Conservation (phyloP, 2,113 vertebrate genomes). For the Columba janthina region DNA sequence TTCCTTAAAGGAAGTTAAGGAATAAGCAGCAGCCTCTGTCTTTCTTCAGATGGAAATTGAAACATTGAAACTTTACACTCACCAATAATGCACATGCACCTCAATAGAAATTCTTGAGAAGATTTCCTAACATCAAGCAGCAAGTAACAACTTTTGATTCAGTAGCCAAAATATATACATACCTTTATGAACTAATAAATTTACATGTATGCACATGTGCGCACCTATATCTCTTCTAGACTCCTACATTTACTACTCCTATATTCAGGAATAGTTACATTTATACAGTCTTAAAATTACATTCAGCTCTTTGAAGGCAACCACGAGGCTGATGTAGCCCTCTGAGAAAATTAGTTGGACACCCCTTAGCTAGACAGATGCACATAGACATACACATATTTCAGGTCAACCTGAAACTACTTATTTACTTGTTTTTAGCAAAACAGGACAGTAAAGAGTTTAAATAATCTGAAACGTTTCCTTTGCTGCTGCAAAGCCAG, state of each 20-base stretch:
- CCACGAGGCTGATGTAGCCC: too few species aligned
- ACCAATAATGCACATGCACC: not conserved
- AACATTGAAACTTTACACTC: not conserved
- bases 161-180: not conserved
- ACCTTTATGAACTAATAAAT: not conserved
- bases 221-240: not conserved
- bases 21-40: not conserved
- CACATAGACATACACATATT: not conserved
- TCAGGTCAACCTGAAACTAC: not conserved
- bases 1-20: not conserved
- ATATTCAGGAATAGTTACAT: too few species aligned
- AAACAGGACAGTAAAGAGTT: not conserved
- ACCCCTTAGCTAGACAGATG: not conserved
- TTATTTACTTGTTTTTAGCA: not conserved
- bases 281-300: too few species aligned
- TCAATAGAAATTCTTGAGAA: not conserved
- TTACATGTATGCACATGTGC: fast-evolving
- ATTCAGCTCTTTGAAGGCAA: too few species aligned
- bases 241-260: too few species aligned
- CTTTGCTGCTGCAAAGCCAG: not conserved
- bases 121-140: not conserved
- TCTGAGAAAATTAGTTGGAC: too few species aligned
- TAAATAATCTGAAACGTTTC: not conserved
- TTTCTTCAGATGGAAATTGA: not conserved
- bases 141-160: not conserved